Conservation (phyloP, 2,888 invertebrate genomes). For the Ophraella communa region DNA sequence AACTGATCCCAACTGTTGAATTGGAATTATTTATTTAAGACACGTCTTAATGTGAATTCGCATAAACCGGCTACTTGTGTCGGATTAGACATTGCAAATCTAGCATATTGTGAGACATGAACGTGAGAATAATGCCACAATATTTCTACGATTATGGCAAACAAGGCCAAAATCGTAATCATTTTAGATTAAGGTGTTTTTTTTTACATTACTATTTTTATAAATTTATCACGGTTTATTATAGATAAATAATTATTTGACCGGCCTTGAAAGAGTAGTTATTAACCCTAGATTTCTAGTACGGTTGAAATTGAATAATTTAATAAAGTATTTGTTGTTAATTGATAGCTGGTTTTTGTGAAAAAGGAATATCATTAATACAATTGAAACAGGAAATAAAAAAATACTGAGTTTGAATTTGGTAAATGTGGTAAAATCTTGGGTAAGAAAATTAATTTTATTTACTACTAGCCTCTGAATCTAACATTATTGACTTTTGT, state of each 20-base stretch:
- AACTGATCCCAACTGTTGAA: not conserved
- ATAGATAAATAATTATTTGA: not conserved
- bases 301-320: not conserved
- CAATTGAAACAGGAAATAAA: too few species aligned
- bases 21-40: constrained; percentile 9
- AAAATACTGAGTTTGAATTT: too few species aligned
- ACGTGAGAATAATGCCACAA: constrained; percentile 25
- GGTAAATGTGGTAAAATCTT: too few species aligned
- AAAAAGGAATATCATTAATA: too few species aligned
- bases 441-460: too few species aligned
- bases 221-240: not conserved
- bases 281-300: not conserved
- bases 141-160: constrained; percentile 17
- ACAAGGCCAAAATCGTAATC: constrained; percentile 10
- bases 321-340: too few species aligned
- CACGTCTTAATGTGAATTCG: constrained; percentile 25
- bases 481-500: too few species aligned
- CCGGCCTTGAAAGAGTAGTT: not conserved
- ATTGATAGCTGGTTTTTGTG: too few species aligned
- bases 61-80: constrained; percentile 16
- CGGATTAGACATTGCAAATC: constrained; percentile 23
- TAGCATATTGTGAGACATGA: constrained; percentile 13
- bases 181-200: not conserved
- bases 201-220: too few species aligned
- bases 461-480: too few species aligned